Evolutionary conservation across 2,888 invertebrate species (phyloP).

Genomic region (Athalia cordata): DNA sequence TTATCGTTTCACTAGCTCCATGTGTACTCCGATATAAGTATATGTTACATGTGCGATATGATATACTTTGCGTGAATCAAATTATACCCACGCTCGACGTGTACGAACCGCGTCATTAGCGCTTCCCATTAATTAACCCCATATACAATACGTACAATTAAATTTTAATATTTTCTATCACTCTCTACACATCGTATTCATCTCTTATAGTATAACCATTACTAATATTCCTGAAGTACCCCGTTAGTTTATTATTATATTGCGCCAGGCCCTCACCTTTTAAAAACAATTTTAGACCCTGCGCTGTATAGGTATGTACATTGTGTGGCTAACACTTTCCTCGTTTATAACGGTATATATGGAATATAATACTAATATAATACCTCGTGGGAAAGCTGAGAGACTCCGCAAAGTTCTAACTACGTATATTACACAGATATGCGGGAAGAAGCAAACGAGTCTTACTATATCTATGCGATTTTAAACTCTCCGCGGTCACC

Average conservation of each 20-base stretch:
- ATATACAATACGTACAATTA: not conserved
- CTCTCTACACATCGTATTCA: no score
- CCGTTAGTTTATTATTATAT: not conserved
- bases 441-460: not conserved
- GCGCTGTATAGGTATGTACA: not conserved
- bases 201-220: no score
- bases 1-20: slow-evolving; percentile 14
- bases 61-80: no score
- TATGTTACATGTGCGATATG: no score
- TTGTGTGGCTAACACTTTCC: not conserved
- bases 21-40: not conserved
- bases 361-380: not conserved
- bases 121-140: slow-evolving; percentile 17
- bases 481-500: no score
- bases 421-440: not conserved
- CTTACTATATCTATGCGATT: no score
- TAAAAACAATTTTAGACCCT: slow-evolving; percentile 15
- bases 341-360: not conserved
- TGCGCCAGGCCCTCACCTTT: slow-evolving; percentile 4
- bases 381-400: slow-evolving; percentile 18
- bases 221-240: no score
- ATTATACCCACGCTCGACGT: no score
- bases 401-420: not conserved
- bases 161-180: no score
- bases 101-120: not conserved